phyloP scores from a whole-genome alignment of 2,113 vertebrate species.

The Pagrus major region DNA sequence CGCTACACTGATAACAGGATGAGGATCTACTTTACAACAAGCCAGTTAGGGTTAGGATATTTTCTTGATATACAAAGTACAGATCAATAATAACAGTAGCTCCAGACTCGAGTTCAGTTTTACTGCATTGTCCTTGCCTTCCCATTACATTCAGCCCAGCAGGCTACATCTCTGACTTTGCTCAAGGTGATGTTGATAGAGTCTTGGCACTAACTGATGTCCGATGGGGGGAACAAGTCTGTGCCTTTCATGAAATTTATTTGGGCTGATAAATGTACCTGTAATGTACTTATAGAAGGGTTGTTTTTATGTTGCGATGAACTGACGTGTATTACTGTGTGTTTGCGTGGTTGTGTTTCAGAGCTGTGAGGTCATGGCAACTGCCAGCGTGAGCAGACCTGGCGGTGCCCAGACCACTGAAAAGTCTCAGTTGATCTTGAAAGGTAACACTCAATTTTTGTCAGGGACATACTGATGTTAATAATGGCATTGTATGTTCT shows the following conservation, averaged over 20 bases:
- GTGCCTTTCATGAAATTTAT: neutral
- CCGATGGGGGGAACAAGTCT: neutral
- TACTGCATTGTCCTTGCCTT: neutral
- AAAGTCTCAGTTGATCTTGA: conserved; percentile 92
- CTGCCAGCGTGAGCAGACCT: conserved; percentile 90
- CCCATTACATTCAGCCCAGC: conserved; percentile 10
- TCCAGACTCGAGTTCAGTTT: neutral
- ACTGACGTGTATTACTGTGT: neutral
- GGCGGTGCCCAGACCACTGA: conserved; percentile 84
- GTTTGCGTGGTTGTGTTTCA: conserved; percentile 75
- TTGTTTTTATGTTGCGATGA: neutral
- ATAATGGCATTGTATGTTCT: neutral
- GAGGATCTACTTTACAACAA: neutral
- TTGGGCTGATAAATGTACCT: neutral
- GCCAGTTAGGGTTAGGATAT: neutral
- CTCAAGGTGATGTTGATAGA: conserved; percentile 63
- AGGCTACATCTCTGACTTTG: conserved; percentile 52
- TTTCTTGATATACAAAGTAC: neutral
- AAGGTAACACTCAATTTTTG: conserved; percentile 86
- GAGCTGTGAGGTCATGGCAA: conserved; percentile 93
- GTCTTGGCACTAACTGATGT: conserved; percentile 4
- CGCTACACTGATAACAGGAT: neutral
- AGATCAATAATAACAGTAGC: neutral
- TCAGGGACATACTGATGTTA: neutral
- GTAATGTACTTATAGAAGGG: neutral